Evolutionary conservation across 2,113 vertebrate genomes (phyloP).

Genomic region (Otocyon megalotis): DNA sequence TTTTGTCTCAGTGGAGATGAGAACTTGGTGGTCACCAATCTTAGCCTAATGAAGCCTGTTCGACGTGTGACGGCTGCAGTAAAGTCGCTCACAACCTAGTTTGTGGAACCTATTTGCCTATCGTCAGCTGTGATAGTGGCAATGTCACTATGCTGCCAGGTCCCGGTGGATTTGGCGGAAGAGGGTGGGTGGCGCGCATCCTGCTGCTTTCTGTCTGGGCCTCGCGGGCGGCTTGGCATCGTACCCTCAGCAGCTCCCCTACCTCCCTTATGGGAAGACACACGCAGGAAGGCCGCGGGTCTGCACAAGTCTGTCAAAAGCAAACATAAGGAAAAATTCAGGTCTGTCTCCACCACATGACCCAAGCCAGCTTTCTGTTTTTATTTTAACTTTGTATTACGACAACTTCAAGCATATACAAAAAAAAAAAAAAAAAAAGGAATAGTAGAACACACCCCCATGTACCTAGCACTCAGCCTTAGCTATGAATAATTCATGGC

Average conservation of each 20-base stretch:
- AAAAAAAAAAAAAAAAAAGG: background rate
- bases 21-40: too few species aligned
- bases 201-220: background rate
- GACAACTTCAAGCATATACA: background rate
- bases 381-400: conserved; percentile 7
- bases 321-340: background rate
- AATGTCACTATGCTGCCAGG: background rate
- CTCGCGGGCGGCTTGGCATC: background rate
- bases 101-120: background rate
- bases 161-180: background rate
- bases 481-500: background rate
- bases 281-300: background rate
- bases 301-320: background rate
- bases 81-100: background rate
- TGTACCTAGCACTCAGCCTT: background rate
- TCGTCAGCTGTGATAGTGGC: background rate
- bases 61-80: too few species aligned
- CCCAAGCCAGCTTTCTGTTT: background rate
- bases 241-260: too few species aligned
- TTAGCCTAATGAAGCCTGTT: background rate
- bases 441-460: background rate
- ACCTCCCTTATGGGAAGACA: background rate
- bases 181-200: background rate
- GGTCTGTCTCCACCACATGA: background rate
- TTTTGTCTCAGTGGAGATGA: background rate